These are phyloP conservation scores for Drosophila affinis DNA, from an alignment of 2,888 invertebrate genomes.

Conservation along the genomic window DNA sequence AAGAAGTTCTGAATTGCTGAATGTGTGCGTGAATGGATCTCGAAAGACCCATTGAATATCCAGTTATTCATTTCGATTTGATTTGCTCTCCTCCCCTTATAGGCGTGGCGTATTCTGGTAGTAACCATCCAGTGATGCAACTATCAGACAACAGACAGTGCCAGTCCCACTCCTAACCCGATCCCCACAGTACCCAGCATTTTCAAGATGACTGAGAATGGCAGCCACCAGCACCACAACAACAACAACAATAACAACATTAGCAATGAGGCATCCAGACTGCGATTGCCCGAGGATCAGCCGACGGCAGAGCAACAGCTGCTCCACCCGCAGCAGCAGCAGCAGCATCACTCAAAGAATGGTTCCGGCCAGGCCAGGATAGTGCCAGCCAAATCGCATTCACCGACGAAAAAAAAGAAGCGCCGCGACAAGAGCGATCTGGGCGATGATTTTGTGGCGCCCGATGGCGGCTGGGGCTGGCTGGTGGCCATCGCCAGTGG, in stretches of 20 bases:
- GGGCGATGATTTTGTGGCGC: constrained; percentile 87
- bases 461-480: constrained; percentile 92
- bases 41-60: background rate
- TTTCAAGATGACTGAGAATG: constrained; percentile 68
- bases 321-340: constrained; percentile 29
- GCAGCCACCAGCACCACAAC: constrained; percentile 28
- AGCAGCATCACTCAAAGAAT: constrained; percentile 5
- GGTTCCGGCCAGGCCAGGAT: background rate
- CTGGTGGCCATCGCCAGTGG: constrained; percentile 89
- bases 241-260: constrained; percentile 26
- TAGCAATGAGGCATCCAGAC: constrained; percentile 42
- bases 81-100: background rate
- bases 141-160: constrained; percentile 4
- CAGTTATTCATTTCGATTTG: background rate
- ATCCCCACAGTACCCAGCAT: background rate
- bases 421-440: constrained; percentile 82
- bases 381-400: background rate
- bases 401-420: constrained; percentile 67
- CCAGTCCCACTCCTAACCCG: constrained; percentile 10
- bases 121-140: constrained; percentile 33
- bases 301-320: constrained; percentile 23
- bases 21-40: background rate
- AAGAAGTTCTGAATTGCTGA: no score
- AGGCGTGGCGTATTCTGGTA: constrained; percentile 5
- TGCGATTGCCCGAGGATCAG: constrained; percentile 32